These are phyloP conservation scores for Anableps anableps DNA, from an alignment of 2,797 vertebrate species.

Conservation along the genomic window DNA sequence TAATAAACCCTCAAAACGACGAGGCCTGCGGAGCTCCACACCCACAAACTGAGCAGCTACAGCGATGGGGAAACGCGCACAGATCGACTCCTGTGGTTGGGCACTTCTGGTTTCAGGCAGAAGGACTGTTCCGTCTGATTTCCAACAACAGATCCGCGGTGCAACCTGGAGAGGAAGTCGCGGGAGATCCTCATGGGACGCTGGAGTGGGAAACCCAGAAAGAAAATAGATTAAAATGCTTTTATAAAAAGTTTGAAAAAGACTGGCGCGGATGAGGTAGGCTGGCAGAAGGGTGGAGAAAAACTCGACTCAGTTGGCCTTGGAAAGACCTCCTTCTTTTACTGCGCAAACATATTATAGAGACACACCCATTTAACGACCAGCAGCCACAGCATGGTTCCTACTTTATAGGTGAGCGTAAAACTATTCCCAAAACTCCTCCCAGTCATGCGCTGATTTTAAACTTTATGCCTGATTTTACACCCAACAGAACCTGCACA, in stretches of 20 bases:
- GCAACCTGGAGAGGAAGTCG: neutral
- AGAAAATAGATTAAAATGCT: fast-evolving
- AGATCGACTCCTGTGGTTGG: conserved; percentile 27
- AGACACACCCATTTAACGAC: conserved; percentile 66
- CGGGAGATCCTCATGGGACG: neutral
- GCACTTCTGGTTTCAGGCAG: conserved; percentile 47
- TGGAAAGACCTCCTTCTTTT: conserved; percentile 58
- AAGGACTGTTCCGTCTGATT: neutral
- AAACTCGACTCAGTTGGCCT: conserved; percentile 7
- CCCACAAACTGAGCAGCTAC: neutral
- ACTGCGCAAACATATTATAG: conserved; percentile 9
- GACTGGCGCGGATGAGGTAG: conserved; percentile 33
- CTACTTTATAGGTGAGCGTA: neutral
- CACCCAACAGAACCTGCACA: no score
- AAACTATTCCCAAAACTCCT: neutral
- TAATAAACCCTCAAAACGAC: no score
- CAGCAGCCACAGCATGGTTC: neutral
- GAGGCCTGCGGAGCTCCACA: conserved; percentile 13
- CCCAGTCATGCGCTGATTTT: neutral
- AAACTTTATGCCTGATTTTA: neutral
- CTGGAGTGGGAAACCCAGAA: neutral
- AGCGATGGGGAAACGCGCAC: neutral
- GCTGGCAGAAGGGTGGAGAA: conserved; percentile 28
- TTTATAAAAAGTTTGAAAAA: neutral
- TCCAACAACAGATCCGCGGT: conserved; percentile 16